Evolutionary conservation across 2,888 invertebrate genomes (phyloP).

Genomic region (Meteorus cinctellus): DNA sequence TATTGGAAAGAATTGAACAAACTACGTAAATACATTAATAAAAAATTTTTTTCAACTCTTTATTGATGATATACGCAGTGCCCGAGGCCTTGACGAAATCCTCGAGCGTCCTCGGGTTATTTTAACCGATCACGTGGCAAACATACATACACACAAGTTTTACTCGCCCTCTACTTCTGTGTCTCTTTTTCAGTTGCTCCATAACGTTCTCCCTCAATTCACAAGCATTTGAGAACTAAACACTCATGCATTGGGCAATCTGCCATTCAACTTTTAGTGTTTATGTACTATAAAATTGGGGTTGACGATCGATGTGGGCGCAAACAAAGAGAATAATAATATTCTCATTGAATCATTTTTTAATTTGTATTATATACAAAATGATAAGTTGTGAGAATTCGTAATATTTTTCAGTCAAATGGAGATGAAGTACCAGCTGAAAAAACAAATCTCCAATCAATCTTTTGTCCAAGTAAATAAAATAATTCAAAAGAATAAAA

Average conservation of each 20-base stretch:
- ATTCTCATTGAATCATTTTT: background rate
- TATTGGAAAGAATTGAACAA: background rate
- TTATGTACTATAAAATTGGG: slow-evolving; percentile 39
- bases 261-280: slow-evolving; percentile 47
- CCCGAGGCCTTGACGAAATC: slow-evolving; percentile 60
- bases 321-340: background rate
- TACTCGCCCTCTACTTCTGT: background rate
- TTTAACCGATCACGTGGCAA: slow-evolving; percentile 48
- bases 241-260: slow-evolving; percentile 45
- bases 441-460: no score
- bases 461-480: no score
- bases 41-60: background rate
- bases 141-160: slow-evolving; percentile 13
- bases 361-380: background rate
- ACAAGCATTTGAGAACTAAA: slow-evolving; percentile 5
- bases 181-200: no score
- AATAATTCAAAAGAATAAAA: no score
- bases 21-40: background rate
- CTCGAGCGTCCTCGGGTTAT: slow-evolving; percentile 48
- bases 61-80: slow-evolving; percentile 28
- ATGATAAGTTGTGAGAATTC: background rate
- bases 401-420: no score
- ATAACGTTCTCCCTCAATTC: slow-evolving; percentile 19
- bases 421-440: no score
- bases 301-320: slow-evolving; percentile 1